Evolutionary conservation across 35 echinoderm and acorn worm species (phyloP).

Genomic region (Diadema setosum): DNA sequence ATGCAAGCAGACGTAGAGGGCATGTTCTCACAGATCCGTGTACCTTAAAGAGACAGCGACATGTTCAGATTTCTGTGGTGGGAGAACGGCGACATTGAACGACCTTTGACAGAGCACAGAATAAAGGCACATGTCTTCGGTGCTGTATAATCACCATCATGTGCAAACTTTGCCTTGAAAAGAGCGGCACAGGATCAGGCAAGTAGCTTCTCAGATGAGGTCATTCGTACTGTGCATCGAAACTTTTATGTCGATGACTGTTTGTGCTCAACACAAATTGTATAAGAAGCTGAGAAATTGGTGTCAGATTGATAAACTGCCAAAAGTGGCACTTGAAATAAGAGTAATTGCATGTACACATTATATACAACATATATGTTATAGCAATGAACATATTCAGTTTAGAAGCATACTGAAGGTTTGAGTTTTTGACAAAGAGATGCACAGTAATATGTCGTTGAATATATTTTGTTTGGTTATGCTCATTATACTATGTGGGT

Average conservation of each 20-base stretch:
- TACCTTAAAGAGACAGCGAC: constrained; percentile 36
- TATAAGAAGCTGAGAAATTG: background rate
- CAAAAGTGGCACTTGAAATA: too few relatives aligned
- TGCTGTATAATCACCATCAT: constrained; percentile 58
- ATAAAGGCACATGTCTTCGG: constrained; percentile 75
- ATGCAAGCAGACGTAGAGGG: constrained; percentile 58
- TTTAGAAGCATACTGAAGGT: too few relatives aligned
- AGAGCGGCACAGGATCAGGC: constrained; percentile 36
- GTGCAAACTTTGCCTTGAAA: constrained; percentile 52
- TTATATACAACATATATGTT: too few relatives aligned
- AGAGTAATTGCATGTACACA: too few relatives aligned
- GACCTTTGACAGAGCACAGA: constrained; percentile 19
- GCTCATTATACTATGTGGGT: too few relatives aligned
- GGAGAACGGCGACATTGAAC: constrained; percentile 40
- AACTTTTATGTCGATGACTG: constrained; percentile 53
- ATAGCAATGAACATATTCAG: too few relatives aligned
- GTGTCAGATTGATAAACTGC: background rate
- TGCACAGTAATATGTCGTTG: too few relatives aligned
- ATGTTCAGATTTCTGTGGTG: constrained; percentile 65
- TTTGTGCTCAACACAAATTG: background rate
- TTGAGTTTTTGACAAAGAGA: too few relatives aligned
- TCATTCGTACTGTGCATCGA: background rate
- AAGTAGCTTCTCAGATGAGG: background rate
- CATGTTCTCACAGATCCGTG: constrained; percentile 70
- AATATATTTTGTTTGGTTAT: too few relatives aligned